phyloP scores from a whole-genome alignment of 2,888 invertebrate genomes.

The Laspeyria flexula region DNA sequence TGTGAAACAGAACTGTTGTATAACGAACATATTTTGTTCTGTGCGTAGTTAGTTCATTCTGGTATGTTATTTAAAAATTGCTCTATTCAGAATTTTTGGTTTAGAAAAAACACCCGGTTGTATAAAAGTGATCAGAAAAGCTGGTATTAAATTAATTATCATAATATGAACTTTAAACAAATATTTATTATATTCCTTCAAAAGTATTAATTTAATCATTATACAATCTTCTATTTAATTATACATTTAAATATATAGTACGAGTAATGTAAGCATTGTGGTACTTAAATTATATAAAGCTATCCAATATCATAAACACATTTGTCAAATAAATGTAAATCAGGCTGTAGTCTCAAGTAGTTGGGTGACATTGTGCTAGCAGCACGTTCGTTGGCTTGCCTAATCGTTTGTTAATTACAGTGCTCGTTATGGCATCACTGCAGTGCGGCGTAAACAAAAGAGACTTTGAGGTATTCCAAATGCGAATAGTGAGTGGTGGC shows the following conservation, averaged over 20 bases:
- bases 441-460: constrained; percentile 24
- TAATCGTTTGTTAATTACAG: constrained; percentile 47
- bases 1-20: background rate
- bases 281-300: no score
- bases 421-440: constrained; percentile 36
- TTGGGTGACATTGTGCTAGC: constrained; percentile 6
- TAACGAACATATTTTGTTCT: background rate
- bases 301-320: background rate
- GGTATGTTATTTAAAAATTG: background rate
- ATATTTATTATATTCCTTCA: no score
- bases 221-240: no score
- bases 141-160: no score
- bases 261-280: no score
- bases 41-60: background rate
- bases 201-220: no score
- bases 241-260: no score
- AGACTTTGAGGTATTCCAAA: constrained; percentile 37
- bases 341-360: constrained; percentile 6
- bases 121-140: no score
- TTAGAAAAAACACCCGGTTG: no score
- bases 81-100: no score
- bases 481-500: constrained; percentile 16
- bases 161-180: no score
- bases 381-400: constrained; percentile 14
- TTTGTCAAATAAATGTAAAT: background rate